Evolutionary conservation across 2,888 invertebrate genomes (phyloP).

Genomic region (Lasioglossum zephyrum): DNA sequence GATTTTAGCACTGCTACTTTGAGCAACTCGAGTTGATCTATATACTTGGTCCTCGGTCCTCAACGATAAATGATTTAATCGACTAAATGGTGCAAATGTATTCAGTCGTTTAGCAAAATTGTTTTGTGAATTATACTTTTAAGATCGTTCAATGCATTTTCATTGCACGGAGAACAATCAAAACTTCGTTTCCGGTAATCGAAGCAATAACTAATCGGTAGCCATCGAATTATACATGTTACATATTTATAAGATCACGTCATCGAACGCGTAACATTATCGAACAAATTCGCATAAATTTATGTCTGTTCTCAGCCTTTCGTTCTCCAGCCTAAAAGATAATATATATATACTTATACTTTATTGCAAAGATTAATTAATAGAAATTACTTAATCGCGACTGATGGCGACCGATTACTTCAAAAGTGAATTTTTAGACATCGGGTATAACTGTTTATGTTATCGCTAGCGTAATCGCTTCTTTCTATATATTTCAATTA

Average conservation of each 20-base stretch:
- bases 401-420: neutral
- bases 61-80: no score
- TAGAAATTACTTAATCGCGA: neutral
- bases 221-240: neutral
- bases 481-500: neutral
- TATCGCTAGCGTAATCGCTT: neutral
- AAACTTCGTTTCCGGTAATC: neutral
- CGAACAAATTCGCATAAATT: constrained; percentile 8
- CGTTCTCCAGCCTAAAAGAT: neutral
- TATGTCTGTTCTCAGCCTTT: neutral
- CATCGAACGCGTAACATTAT: neutral
- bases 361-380: neutral
- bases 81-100: neutral
- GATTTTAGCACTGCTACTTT: neutral
- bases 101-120: neutral
- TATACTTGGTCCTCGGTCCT: no score
- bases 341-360: neutral
- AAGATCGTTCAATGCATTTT: neutral
- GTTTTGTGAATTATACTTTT: neutral
- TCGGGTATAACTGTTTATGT: neutral
- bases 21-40: no score
- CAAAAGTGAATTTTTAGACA: neutral
- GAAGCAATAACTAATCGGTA: neutral
- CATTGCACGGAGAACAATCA: neutral
- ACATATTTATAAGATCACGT: constrained; percentile 29